Evolutionary conservation across 2,888 invertebrate species (phyloP).

Genomic region (Podotricha telesiphe): DNA sequence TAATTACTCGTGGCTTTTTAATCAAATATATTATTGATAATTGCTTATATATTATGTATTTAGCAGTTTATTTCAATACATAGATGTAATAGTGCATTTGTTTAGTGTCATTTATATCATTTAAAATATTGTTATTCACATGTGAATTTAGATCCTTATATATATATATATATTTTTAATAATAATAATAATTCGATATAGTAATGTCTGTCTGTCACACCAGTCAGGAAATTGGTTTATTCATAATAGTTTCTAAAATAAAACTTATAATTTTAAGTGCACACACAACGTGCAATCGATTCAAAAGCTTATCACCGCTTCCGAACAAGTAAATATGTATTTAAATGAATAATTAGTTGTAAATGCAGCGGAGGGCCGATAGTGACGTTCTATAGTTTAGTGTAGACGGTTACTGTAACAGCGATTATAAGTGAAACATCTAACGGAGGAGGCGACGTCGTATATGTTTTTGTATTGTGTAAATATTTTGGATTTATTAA

Average conservation of each 20-base stretch:
- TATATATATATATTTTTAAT: too few species aligned
- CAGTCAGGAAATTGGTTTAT: neutral
- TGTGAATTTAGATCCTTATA: too few species aligned
- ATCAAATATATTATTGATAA: neutral
- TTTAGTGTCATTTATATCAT: neutral
- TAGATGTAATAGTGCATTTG: slow-evolving; percentile 20
- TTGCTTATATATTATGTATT: neutral
- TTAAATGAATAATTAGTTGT: slow-evolving; percentile 18
- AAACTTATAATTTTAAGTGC: slow-evolving; percentile 16
- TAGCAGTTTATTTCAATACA: neutral
- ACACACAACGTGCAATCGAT: slow-evolving; percentile 25
- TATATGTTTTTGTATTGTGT: slow-evolving; percentile 84
- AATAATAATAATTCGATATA: too few species aligned
- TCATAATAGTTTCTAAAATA: neutral
- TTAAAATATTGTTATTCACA: too few species aligned
- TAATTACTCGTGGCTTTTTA: slow-evolving; percentile 9
- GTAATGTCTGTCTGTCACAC: slow-evolving; percentile 1
- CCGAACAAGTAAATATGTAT: slow-evolving; percentile 22
- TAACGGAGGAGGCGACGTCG: slow-evolving; percentile 72
- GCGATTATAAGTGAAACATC: slow-evolving; percentile 41
- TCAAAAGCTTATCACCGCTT: slow-evolving; percentile 27
- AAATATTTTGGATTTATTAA: slow-evolving; percentile 85
- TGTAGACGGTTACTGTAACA: slow-evolving; percentile 38
- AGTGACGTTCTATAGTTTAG: neutral
- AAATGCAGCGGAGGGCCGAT: slow-evolving; percentile 2